Evolutionary conservation across 1,140 invertebrate species (phyloP).

Genomic region (Dolichoris vasculosae): DNA sequence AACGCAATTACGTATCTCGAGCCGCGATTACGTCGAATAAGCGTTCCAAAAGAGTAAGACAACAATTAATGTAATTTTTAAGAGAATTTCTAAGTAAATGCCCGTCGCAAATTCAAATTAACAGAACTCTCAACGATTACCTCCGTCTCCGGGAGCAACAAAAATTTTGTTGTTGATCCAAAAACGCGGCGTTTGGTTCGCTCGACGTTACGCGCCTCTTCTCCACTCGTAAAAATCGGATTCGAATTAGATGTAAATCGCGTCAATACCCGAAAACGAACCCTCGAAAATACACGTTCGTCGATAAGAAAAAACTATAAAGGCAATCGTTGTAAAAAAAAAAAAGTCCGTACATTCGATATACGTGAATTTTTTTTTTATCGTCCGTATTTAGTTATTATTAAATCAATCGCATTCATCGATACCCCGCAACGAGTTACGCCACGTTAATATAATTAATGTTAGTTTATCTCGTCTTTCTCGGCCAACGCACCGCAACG

Average conservation of each 20-base stretch:
- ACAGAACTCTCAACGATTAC: not conserved
- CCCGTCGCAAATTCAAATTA: not conserved
- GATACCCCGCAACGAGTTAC: not conserved
- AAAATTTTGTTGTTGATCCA: not conserved
- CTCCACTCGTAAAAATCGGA: not conserved
- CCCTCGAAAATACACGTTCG: not conserved
- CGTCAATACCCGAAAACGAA: not conserved
- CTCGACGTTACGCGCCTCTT: not conserved
- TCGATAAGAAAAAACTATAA: not conserved
- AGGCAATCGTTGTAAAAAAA: not conserved
- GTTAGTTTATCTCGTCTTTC: not conserved
- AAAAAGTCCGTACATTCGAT: not conserved
- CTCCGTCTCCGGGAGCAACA: not conserved
- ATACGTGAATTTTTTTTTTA: not conserved
- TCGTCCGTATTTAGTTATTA: not conserved
- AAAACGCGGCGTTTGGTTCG: not conserved
- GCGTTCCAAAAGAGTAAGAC: not conserved
- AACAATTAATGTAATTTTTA: slow-evolving; percentile 4
- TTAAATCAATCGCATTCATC: not conserved
- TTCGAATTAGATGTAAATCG: not conserved
- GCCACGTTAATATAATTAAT: not conserved
- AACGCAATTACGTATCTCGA: not conserved
- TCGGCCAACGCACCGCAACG: not conserved
- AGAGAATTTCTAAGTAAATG: not conserved
- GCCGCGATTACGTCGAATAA: not conserved